phyloP scores from a whole-genome alignment of 2,113 vertebrate genomes.

The Steatornis caripensis region DNA sequence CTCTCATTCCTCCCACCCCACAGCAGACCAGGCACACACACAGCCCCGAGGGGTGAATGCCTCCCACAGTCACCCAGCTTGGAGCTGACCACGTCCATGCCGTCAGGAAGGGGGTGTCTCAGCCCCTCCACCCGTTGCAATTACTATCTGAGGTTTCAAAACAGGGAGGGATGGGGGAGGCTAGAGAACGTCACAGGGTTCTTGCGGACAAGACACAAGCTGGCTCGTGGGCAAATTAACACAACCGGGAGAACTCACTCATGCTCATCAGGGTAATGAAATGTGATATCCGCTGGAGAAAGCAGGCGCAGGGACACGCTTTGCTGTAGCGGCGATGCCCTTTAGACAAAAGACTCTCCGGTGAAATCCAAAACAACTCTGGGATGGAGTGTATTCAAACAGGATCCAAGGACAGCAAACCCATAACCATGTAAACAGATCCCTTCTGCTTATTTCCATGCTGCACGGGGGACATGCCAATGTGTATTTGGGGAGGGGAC shows the following conservation, averaged over 20 bases:
- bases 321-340: not conserved
- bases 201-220: not conserved
- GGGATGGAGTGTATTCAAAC: not conserved
- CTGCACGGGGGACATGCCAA: not conserved
- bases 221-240: constrained; percentile 57
- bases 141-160: not conserved
- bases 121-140: fast-evolving
- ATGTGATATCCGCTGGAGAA: constrained; percentile 57
- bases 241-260: not conserved
- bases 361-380: constrained; percentile 48
- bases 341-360: constrained; percentile 57
- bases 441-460: not conserved
- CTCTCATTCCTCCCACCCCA: not conserved
- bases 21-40: not conserved
- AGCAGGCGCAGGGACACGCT: not conserved
- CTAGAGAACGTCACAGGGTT: constrained; percentile 30
- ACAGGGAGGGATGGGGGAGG: not conserved
- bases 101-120: not conserved
- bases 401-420: not conserved
- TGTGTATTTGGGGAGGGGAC: fast-evolving
- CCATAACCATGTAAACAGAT: not conserved
- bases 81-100: fast-evolving
- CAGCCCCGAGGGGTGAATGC: not conserved
- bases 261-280: constrained; percentile 63
- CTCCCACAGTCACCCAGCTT: not conserved